A percentile compares a stretch with the other conserved stretches of the same genome.
phyloP scores from a whole-genome alignment of 64 coral and sea anemone species.

The Stichodactyla helianthus region DNA sequence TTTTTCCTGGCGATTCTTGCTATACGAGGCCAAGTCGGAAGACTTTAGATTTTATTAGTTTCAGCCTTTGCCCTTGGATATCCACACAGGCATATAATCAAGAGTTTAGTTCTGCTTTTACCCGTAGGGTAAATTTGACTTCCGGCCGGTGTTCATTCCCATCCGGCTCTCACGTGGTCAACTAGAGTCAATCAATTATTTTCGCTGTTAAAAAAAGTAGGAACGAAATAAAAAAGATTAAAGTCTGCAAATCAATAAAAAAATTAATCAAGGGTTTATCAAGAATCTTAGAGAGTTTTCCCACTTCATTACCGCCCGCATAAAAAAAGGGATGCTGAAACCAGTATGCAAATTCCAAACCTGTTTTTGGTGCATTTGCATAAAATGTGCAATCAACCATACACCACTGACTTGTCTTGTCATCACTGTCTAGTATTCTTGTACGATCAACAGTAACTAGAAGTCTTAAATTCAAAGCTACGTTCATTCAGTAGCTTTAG shows the following conservation, averaged over 20 bases:
- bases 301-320: not conserved
- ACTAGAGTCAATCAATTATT: not conserved
- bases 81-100: not conserved
- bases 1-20: not conserved
- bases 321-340: not conserved
- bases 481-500: not conserved
- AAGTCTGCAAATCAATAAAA: not conserved
- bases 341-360: slow-evolving; percentile 73
- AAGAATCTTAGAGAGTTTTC: not conserved
- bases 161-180: not conserved
- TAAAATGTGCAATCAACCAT: slow-evolving; percentile 87
- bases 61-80: not conserved
- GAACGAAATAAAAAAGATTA: not conserved
- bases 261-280: not conserved
- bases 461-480: not conserved
- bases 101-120: not conserved
- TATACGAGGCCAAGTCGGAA: too few species aligned
- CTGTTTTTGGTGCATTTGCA: slow-evolving; percentile 77
- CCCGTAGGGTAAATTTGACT: not conserved
- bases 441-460: not conserved
- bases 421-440: not conserved
- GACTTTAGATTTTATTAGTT: too few species aligned
- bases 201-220: not conserved
- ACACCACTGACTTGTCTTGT: not conserved
- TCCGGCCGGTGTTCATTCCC: slow-evolving; percentile 6